Percentiles rank a stretch among this genome's conserved stretches.
phyloP scores from a whole-genome alignment of 1,140 invertebrate species.

The Drosophila mojavensis region DNA sequence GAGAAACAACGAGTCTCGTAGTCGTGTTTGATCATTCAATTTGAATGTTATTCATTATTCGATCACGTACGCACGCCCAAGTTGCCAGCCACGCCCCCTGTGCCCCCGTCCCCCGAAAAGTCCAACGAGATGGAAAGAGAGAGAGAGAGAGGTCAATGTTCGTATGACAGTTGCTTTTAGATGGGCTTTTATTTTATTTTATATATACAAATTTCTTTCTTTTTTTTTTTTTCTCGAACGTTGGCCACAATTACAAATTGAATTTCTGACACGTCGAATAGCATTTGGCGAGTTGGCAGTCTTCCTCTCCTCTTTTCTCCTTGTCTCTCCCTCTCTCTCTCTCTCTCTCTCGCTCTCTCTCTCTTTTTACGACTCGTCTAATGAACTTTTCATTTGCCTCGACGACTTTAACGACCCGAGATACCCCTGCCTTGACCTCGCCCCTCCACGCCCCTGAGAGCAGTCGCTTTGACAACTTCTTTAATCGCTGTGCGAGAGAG shows the following conservation, averaged over 20 bases:
- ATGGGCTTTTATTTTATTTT: slow-evolving; percentile 11
- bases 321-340: too few species aligned
- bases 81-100: slow-evolving; percentile 5
- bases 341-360: background rate
- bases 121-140: background rate
- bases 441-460: background rate
- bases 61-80: slow-evolving; percentile 72
- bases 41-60: slow-evolving; percentile 83
- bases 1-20: slow-evolving; percentile 27
- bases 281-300: slow-evolving; percentile 31
- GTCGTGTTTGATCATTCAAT: slow-evolving; percentile 78
- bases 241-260: slow-evolving; percentile 71
- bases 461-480: slow-evolving; percentile 60
- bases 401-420: slow-evolving; percentile 33
- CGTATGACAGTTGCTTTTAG: slow-evolving; percentile 67
- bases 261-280: slow-evolving; percentile 71
- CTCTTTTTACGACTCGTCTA: slow-evolving; percentile 65
- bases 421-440: slow-evolving; percentile 1
- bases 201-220: background rate
- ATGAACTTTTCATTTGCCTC: slow-evolving; percentile 72
- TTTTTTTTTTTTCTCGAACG: slow-evolving; percentile 6
- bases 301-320: background rate
- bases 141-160: slow-evolving; percentile 59
- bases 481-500: slow-evolving; percentile 53
- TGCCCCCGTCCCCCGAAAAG: background rate